Base-by-base conservation (phyloP, 2,113 vertebrate species). In the Siphamia tubifer region DNA sequence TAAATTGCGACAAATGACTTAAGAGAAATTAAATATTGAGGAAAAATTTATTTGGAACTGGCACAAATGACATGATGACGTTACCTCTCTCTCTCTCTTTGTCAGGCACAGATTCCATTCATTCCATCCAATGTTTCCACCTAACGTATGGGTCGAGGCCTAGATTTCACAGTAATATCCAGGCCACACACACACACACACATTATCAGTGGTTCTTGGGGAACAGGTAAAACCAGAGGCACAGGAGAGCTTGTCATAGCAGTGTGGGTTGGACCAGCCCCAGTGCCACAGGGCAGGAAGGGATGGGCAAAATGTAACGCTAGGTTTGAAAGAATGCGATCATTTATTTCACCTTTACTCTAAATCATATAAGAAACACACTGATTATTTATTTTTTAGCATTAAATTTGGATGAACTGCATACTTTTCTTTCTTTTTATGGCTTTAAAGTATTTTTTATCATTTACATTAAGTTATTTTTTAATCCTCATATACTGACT, bases 181-280 rank as follows among this genome's bases (percentile, higher is more conserved):
- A 56, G 23, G n/a, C 9, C 42, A 75, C 74, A 83, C 75, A 1
- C 86, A 74, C 48, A 75, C 74, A 84, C 77, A 1, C 87, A 77
- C 78, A 48, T 17, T 7, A 8, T 43, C 32, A 17, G 20, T 0
- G 3, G 43, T 43, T 57, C 79, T 66, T 5, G 79, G 57, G 54
- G 24, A 90, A 90, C 92, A 72, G 82, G 92, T 91, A 62, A 40
- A 79, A 93, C 92, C 80, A 72, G 91, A 83, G 71, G 34, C 34
- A 19, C 89, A 21, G 49, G 81, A 64, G 77, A 49, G 62, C 81
- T 71, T 35, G 72, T 79, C 57, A 74, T 31, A 17, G 44, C 40
- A 45, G 45, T 27, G 13, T 13, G 58, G 54, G 31, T 53, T 63
- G 47, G 42, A 60, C 72, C 12, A 49, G 43, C 64, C 71, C 48